Evolutionary conservation across 2,888 invertebrate species (phyloP).

Genomic region (Spatulosminthurus flaviceps): DNA sequence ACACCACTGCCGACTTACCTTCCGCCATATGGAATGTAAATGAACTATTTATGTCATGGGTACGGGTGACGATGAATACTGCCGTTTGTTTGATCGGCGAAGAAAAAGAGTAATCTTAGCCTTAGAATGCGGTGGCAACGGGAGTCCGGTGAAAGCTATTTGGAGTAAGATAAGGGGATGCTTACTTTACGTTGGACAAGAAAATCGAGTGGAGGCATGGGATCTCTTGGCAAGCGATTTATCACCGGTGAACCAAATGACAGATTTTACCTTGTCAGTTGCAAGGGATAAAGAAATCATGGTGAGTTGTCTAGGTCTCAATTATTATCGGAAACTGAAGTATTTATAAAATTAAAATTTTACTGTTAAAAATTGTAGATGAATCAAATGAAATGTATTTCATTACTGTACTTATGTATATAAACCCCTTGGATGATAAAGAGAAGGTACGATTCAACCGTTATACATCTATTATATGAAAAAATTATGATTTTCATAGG

Average conservation of each 20-base stretch:
- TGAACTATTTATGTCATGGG: constrained; percentile 37
- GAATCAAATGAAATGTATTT: constrained; percentile 34
- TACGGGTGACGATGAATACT: constrained; percentile 56
- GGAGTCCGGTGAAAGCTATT: constrained; percentile 50
- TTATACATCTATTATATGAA: constrained; percentile 45
- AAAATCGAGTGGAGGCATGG: constrained; percentile 55
- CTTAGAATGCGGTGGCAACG: constrained; percentile 48
- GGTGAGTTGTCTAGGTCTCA: constrained; percentile 38
- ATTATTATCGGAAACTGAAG: not conserved
- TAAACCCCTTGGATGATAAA: constrained; percentile 45
- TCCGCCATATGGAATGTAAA: no score
- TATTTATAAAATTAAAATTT: not conserved
- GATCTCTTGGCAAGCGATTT: constrained; percentile 57
- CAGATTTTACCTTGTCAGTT: constrained; percentile 52
- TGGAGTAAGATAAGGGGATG: constrained; percentile 57
- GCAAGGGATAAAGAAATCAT: constrained; percentile 38
- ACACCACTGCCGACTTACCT: no score
- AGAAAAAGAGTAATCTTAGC: constrained; percentile 53
- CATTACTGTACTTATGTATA: constrained; percentile 22
- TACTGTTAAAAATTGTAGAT: constrained; percentile 11
- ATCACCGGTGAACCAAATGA: constrained; percentile 51
- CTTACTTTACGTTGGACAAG: constrained; percentile 54
- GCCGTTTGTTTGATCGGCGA: constrained; percentile 55
- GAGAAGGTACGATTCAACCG: constrained; percentile 46
- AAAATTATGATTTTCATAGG: no score